Evolutionary conservation across 2,113 vertebrate genomes (phyloP).

Genomic region (Emydura subglobosa): DNA sequence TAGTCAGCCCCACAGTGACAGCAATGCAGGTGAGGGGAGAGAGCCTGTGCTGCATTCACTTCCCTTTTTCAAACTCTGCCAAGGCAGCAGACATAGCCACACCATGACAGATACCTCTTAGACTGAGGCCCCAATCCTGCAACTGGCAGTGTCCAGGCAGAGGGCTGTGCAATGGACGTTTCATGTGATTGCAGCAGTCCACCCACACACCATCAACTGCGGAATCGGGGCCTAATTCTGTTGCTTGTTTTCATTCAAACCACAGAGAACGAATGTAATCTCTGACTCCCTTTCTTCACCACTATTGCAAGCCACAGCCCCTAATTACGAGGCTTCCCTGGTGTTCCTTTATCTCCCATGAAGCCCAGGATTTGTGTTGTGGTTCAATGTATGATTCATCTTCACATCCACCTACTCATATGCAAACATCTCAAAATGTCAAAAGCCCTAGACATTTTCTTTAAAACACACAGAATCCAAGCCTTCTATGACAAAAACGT

Average conservation of each 20-base stretch:
- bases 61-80: not conserved
- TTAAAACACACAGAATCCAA: not conserved
- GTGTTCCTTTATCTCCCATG: not conserved
- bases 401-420: not conserved
- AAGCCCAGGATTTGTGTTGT: not conserved
- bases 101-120: rapidly evolving
- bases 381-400: not conserved
- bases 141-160: not conserved
- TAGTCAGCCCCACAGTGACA: not conserved
- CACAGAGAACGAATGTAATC: not conserved
- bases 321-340: not conserved
- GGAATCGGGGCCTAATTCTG: not conserved
- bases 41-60: not conserved
- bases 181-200: not conserved
- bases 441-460: not conserved
- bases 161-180: not conserved
- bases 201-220: not conserved
- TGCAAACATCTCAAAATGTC: not conserved
- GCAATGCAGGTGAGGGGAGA: not conserved
- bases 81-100: rapidly evolving
- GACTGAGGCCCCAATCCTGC: not conserved
- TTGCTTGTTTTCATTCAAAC: not conserved
- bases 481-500: not conserved
- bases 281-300: not conserved
- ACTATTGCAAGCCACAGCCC: not conserved